Evolutionary conservation across 2,113 vertebrate species (phyloP), one percentile per base, ranked within the genome.

Genomic region (Stegostoma tigrinum): DNA sequence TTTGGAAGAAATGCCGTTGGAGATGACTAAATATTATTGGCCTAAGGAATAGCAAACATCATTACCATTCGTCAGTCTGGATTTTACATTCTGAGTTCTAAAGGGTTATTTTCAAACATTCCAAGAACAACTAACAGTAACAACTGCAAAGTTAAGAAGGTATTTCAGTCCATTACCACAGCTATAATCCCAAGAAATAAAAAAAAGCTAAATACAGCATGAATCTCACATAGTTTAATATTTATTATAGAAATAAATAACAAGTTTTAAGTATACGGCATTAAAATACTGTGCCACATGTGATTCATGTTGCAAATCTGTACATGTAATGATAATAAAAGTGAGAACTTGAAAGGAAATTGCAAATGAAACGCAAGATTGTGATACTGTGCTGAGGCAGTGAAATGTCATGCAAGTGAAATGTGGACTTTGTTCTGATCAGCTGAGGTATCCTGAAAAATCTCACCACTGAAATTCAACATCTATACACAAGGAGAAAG

Each of bases 1-100:
- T 89, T 89, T 10, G 86, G 86, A 6, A 89, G 86, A 34, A 89
- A 55, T 27, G 27, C 24, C 55, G 48, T 52, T 89, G 86, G 86
- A 89, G 86, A 55, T 89, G 86, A 89, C 86, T 89, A 48, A 89
- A 30, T 89, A 48, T 30, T 30, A 89, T 89, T 89, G 48, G 24
- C 86, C 45, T 2, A 48, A 55, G 48, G 24, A 24, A 55, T 23
- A 23, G 52, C 86, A 89, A 55, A 89, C 30, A 78, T 90, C 52
- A 34, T 34, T 90, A 27, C 52, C 27, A 61, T 61, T 30, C n/a
- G 27, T 52, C 30, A 61, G 34, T 55, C 55, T n/a, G 52, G 87
- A 90, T 15, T 90, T 90, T 10, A 61, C 34, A 4, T 90, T 90
- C 27, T 61, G 55, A 61, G 55, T 8, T 10, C 55, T 61, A 12